Conservation (phyloP, 2,797 vertebrate species). For the Gymnothorax reevesii region DNA sequence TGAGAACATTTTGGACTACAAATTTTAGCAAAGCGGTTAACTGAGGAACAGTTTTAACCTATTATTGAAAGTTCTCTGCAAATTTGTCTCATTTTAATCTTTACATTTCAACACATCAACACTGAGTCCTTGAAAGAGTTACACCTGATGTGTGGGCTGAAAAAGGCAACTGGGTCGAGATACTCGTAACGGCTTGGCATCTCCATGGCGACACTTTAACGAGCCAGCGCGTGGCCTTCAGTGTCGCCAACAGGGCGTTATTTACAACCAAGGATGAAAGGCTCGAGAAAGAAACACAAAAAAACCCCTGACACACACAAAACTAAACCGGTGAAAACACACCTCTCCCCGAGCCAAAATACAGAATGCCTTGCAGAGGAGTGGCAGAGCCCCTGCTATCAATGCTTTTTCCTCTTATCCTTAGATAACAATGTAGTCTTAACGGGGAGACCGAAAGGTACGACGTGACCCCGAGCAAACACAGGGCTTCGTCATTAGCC, state of each 20-base stretch:
- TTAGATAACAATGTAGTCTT: constrained; percentile 3
- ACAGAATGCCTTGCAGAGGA: background rate
- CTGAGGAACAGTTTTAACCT: no score
- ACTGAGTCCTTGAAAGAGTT: background rate
- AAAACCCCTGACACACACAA: background rate
- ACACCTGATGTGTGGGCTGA: background rate
- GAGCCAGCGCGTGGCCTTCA: background rate
- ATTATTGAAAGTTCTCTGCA: no score
- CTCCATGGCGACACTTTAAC: background rate
- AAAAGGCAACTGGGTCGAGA: background rate
- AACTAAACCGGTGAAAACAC: background rate
- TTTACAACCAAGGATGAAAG: background rate
- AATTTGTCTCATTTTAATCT: background rate
- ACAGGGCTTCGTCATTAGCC: background rate
- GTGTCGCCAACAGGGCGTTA: background rate
- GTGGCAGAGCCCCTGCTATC: background rate
- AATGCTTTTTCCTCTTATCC: background rate
- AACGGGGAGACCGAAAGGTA: background rate
- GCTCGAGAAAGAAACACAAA: background rate
- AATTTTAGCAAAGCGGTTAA: background rate
- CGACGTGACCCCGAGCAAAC: background rate
- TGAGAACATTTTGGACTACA: background rate
- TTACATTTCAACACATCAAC: background rate
- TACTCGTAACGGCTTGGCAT: background rate
- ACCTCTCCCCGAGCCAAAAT: background rate